Base-by-base conservation (phyloP, 2,797 vertebrate species). In the Pseudotriccus pelzelni region DNA sequence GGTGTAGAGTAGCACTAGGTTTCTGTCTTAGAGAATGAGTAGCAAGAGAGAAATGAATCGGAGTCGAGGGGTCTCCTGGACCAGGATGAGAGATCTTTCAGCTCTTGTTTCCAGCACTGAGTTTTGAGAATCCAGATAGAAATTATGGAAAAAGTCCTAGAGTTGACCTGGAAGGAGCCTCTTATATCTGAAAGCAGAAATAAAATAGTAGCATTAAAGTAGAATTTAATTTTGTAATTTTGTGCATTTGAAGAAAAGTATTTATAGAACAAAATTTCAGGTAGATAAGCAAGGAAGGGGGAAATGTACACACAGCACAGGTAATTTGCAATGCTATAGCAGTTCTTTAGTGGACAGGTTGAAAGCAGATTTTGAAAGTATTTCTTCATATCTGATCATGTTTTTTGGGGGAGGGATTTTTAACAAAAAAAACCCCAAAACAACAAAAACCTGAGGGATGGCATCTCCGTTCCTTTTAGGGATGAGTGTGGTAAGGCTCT, bases 91-190 rank as follows among this genome's bases (percentile, higher is more conserved):
- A 32, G 32, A 24, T 72, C 32, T 12, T 64, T 37, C 22, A 72
- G 52, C 52, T 63, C 15, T 82, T 50, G 20, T 22, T 86, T 81
- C 22, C 41, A 44, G 20, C 41, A n/a, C 9, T 6, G 23, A 28
- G 8, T 63, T 87, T 59, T 67, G 19, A 84, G 28, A 47, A 39
- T 47, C 25, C 9, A 16, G 5, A 28, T 11, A 60, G 25, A 55
- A 87, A 60, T n/a, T 10, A 23, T 0, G 6, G 9, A 16, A 68
- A 72, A 67, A 14, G 5, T 0, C 2, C 4, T 50, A 27, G 19
- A 13, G 19, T 39, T 81, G 49, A 2, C 41, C n/a, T 59, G 30
- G 32, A 63, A 67, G 30, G 41, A 81, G 32, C 6, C 7, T 4
- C 4, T 70, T 78, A 8, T 0, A 0, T 50, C 52, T 36, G 49